Base-by-base conservation (phyloP, 2,888 invertebrate species). In the Entomobrya proxima region DNA sequence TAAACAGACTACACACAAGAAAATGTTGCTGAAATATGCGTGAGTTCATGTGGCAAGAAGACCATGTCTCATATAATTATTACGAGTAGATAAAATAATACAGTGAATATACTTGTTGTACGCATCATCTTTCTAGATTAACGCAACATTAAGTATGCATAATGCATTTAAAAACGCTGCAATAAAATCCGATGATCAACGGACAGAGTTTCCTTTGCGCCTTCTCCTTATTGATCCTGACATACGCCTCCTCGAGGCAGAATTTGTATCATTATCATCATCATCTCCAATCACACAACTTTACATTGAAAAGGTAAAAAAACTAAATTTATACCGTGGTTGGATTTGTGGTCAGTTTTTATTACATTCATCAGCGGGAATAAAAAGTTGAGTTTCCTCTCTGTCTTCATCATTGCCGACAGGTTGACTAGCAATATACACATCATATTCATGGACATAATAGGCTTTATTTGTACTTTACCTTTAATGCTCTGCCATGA, bases 291-390 rank as follows among this genome's bases (percentile, higher is more conserved):
- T 83, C 50, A 76, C 44, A 67, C 11, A n/a, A 37, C 27, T 32
- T 40, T 24, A 35, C 32, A 52, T 18, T 37, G 50, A 47, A 75
- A 40, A 44, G 50, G 44, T 35, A 37, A 24, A 61, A 72, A 67
- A 79, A 52, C 77, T 44, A 44, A 44, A 77, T 67, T 79, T 77
- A 40, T 58, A 21, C 15, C 18, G 27, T 55, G 55, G n/a, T 24
- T 21, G 27, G 35, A 50, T 52, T 79, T 79, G 79, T 79, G 79
- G 79, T 79, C 79, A 79, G 69, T 79, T 67, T 77, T 77, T 79
- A 79, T 69, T 79, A 24, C 69, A 67, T 47, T 79, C 15, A 24
- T 24, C 72, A 44, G 7, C 0, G 37, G 35, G 58, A 3, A 44
- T 2, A 44, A 52, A 80, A 80, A n/a, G 40, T 37, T n/a, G 52